phyloP scores from a whole-genome alignment of 53 echinoderm and acorn worm species.

The Apostichopus leukothele region DNA sequence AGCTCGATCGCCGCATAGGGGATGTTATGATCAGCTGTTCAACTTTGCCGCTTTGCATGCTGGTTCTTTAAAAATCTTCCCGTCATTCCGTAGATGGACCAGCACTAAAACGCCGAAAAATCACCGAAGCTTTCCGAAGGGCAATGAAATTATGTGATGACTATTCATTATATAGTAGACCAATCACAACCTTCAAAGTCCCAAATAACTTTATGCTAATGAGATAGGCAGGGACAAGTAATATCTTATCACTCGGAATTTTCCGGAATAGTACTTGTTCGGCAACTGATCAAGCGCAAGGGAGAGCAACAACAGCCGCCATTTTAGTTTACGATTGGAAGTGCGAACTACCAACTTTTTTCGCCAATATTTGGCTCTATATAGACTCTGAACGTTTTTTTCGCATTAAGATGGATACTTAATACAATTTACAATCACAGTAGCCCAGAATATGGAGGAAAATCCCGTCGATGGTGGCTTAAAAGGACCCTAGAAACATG shows the following conservation, averaged over 20 bases:
- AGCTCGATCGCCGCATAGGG: neutral
- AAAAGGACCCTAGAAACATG: slow-evolving; percentile 41
- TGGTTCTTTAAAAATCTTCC: slow-evolving; percentile 99
- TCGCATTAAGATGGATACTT: slow-evolving; percentile 52
- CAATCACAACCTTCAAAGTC: slow-evolving; percentile 35
- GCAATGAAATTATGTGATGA: slow-evolving; percentile 59
- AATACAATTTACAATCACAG: neutral
- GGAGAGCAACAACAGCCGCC: slow-evolving; percentile 99
- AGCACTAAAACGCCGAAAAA: slow-evolving; percentile 27
- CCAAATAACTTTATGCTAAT: slow-evolving; percentile 76
- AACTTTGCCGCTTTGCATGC: slow-evolving; percentile 83
- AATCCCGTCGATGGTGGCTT: slow-evolving; percentile 16
- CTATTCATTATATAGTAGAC: slow-evolving; percentile 72
- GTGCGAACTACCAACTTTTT: slow-evolving; percentile 84
- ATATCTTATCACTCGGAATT: slow-evolving; percentile 86
- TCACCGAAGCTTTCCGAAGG: slow-evolving; percentile 70
- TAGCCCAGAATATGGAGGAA: slow-evolving; percentile 37
- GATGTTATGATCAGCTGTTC: slow-evolving; percentile 49
- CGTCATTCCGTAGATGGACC: slow-evolving; percentile 77
- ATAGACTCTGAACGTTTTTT: slow-evolving; percentile 61
- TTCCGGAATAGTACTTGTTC: slow-evolving; percentile 96
- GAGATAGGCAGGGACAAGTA: slow-evolving; percentile 81
- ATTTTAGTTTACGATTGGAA: slow-evolving; percentile 87
- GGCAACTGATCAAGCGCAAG: slow-evolving; percentile 99
- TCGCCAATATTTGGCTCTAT: slow-evolving; percentile 69